Evolutionary conservation across 2,888 invertebrate species (phyloP), one percentile per base, ranked within the genome.

Genomic region (Periphyllus acericola): DNA sequence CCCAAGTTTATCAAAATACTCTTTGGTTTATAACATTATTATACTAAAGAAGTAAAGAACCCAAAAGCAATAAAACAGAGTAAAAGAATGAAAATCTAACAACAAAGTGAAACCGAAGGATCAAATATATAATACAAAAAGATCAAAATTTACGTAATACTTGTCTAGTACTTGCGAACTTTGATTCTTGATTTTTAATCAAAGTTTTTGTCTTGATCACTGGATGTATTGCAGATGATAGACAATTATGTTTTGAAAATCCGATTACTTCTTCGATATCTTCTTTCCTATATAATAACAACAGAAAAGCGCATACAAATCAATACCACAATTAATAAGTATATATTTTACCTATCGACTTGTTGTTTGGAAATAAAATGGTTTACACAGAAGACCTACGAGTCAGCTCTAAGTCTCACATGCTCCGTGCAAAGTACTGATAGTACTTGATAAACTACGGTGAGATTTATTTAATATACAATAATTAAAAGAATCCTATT

Each of bases 241-340:
- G 19, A 78, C 79, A 85, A 52, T 85, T 71, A n/a, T 55, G 78
- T 71, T 85, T 85, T 11, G 78, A 85, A 29, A 71, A 34, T 21
- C 79, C 32, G 8, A 85, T 85, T 9, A 85, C 71, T 79, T 85
- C 85, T 79, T 85, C 85, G 21, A 85, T 78, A 68, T 85, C 85
- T 68, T 79, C 78, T 71, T 85, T 85, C 8, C 85, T 85, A 29
- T 32, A 66, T 32, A 74, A 55, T 34, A 71, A 71, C 0, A 8
- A 40, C 25, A 76, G 1, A 29, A 40, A 40, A 40, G 40, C 14
- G 14, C 3, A 14, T 14, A 46, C 46, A 46, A 46, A 46, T 46
- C 46, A 52, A 52, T 52, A 36, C 6, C 6, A 36, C 36, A 36
- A 36, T 5, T 36, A 36, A 75, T 36, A 75, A 29, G 17, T 32